phyloP scores from a whole-genome alignment of 2,113 vertebrate genomes.

The Anser cygnoides region DNA sequence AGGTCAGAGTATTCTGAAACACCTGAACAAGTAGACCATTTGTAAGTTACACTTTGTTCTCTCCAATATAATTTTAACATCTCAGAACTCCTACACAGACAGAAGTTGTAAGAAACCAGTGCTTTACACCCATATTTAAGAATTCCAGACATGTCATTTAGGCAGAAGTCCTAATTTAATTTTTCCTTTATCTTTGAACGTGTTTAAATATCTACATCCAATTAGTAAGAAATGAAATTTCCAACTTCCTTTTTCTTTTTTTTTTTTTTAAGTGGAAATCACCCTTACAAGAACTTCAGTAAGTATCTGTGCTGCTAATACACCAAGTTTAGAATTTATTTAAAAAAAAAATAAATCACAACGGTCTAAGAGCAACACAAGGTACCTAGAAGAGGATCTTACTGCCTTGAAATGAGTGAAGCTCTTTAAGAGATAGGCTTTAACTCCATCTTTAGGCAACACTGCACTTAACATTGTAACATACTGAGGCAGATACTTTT shows the following conservation, averaged over 20 bases:
- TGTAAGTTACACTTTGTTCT: neutral
- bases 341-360: no score
- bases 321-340: neutral
- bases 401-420: neutral
- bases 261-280: neutral
- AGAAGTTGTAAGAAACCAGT: neutral
- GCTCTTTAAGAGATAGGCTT: neutral
- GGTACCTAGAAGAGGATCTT: neutral
- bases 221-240: neutral
- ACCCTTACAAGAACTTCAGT: neutral
- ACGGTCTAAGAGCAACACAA: neutral
- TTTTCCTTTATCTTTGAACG: neutral
- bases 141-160: neutral
- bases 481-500: accelerated
- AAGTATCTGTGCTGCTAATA: neutral
- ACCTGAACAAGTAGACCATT: accelerated
- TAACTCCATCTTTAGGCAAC: neutral
- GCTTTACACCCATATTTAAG: neutral
- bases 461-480: neutral
- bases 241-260: neutral
- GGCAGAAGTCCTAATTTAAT: accelerated
- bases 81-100: neutral
- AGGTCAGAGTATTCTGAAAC: neutral
- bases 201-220: neutral
- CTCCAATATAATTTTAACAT: neutral